Base-by-base conservation (phyloP, 92 coral and sea anemone species). In the Ricordea florida region DNA sequence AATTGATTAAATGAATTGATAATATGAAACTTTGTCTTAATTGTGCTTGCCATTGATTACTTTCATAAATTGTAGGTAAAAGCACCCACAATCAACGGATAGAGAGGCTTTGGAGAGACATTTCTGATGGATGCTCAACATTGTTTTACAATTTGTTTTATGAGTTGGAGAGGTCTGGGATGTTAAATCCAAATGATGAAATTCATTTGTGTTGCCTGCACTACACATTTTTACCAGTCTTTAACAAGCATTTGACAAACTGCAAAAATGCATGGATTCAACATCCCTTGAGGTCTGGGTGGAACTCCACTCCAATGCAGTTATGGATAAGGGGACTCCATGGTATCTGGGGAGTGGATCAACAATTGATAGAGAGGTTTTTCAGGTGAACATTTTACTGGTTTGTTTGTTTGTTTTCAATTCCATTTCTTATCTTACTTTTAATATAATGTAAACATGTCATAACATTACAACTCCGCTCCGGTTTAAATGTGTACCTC, bases 191-290 rank as follows among this genome's bases (percentile, higher is more conserved):
- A 37, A 40, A n/a, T n/a, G n/a, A n/a, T n/a, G n/a, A n/a, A n/a
- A n/a, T n/a, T n/a, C n/a, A n/a, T n/a, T n/a, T n/a, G 10, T 79
- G 72, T 60, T 79, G 79, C 29, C 41, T 79, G 33, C 85, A 79
- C 49, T 69, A 69, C 50, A 62, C 47, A 2, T 69, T 69, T 43
- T 34, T 69, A 18, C 85, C 85, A 7, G 47, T 79, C 9, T 42
- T 79, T 13, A 67, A 78, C 57, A 46, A 36, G 58, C 85, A 78
- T 33, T 26, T 78, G 22, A 55, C 75, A n/a, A n/a, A n/a, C n/a
- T n/a, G n/a, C n/a, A n/a, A n/a, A n/a, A n/a, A n/a, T n/a, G n/a
- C n/a, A n/a, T n/a, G n/a, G n/a, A n/a, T n/a, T n/a, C n/a, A n/a
- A n/a, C n/a, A n/a, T n/a, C n/a, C n/a, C n/a, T n/a, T 78, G 33